Evolutionary conservation across 2,888 invertebrate genomes (phyloP), one percentile per base, ranked within the genome.

Genomic region (Corbicula japonica): DNA sequence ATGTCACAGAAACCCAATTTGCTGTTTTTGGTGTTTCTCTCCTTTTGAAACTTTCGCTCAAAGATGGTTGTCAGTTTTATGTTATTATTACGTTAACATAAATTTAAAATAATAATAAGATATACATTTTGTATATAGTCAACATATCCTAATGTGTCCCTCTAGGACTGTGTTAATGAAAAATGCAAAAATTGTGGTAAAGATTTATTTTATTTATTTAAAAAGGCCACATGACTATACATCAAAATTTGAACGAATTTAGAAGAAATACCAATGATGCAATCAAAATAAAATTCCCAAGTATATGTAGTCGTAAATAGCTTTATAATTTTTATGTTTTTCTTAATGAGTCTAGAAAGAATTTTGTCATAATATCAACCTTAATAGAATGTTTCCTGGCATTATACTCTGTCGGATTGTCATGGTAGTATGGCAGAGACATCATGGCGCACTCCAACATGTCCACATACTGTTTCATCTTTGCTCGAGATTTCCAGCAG

Each of bases 401-500:
- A 34, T 60, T 50, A 35, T 35, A 70, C n/a, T 70, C 46, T 21
- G 48, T 56, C 32, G 34, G 50, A n/a, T 48, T 46, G 38, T 70
- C 48, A 12, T 28, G n/a, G 48, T 70, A 48, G 38, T 50, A 38
- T 6, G 48, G 48, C 15, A 70, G 38, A 28, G 70, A 70, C 46
- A 75, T 52, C 26, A 48, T 32, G 18, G 60, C 79, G 15, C 50
- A 46, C 23, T 74, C 60, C 1, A 70, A 28, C 70, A 70, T 70
- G 30, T 50, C 38, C 2, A 50, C 61, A 30, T 18, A 50, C 60
- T 60, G 50, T 46, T 70, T 70, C 61, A 70, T 58, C 26, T 38
- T 70, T 6, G 23, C 70, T 21, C 70, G 60, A 21, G 70, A 50
- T 6, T 66, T 73, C 65, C 73, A 73, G 23, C 66, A 74, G 26